Evolutionary conservation across 37 sponge, comb jelly and placozoan species (phyloP), one percentile per base, ranked within the genome.

Genomic region (Diacarnus erythraeanus): DNA sequence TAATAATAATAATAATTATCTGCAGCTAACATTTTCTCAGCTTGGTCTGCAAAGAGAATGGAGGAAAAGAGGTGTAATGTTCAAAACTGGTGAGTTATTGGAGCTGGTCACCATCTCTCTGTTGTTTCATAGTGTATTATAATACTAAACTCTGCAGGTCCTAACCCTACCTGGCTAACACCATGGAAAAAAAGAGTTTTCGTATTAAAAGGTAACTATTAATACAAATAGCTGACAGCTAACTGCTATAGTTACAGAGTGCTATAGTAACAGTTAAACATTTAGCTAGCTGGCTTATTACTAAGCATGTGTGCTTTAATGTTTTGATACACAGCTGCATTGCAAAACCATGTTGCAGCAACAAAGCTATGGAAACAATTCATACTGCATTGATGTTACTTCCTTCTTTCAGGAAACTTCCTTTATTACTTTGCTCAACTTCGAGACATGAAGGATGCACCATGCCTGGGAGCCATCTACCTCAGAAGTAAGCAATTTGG

Each of bases 401-500:
- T 17, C 37, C 54, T 9, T 21, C 29, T 33, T 67, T 23, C 85
- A 84, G 88, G 82, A 4, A 88, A 82, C 67, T 88, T 88, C 39
- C 44, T 88, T n/a, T 88, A 77, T 40, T 88, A 88, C 66, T 73
- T 77, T 44, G 38, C 65, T 9, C 44, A 15, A 12, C 58, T 44
- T 17, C 56, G 27, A 26, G 15, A 38, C 23, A 44, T 80, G 22
- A 17, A 56, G 8, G 59, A 65, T 38, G 59, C 81, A 38, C 75
- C 80, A 26, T 80, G 80, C 23, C 69, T 80, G 9, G 87, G 87
- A 29, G 87, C 80, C 25, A 80, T 86, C 69, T 86, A 86, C 60
- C 54, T 86, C 35, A 86, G 72, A 75, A 74, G 87, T 86, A 67
- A 74, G 87, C 30, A n/a, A n/a, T n/a, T n/a, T n/a, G n/a, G n/a